A percentile compares a stretch with the other conserved stretches of the same genome.
phyloP scores from a whole-genome alignment of 2,113 vertebrate species.

The Indri indri region DNA sequence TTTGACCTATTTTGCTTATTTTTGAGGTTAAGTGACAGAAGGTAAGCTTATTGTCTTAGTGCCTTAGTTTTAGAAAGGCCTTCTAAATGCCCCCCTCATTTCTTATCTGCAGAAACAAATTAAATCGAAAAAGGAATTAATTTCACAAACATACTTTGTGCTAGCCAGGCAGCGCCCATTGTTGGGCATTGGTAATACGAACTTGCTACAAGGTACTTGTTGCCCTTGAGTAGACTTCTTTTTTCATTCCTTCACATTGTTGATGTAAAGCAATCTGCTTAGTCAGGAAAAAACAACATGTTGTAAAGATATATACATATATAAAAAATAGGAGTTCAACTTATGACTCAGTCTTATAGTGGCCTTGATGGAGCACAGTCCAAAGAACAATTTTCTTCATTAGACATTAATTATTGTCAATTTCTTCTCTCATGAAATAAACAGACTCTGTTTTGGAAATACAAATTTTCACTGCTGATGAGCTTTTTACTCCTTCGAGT shows the following conservation, averaged over 20 bases:
- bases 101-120: not conserved
- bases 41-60: not conserved
- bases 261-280: conserved; percentile 18
- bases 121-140: not conserved
- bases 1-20: conserved; percentile 57
- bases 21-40: conserved; percentile 43
- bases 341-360: conserved; percentile 26
- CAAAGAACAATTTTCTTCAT: conserved; percentile 38
- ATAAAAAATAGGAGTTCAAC: conserved; percentile 12
- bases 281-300: conserved; percentile 17
- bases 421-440: conserved; percentile 46
- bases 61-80: not conserved
- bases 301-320: conserved; percentile 10
- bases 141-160: not conserved
- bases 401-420: conserved; percentile 40
- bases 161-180: not conserved
- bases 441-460: conserved; percentile 36
- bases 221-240: not conserved
- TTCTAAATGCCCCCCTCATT: not conserved
- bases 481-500: conserved; percentile 38
- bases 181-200: not conserved
- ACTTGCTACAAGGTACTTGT: not conserved
- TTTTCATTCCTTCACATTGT: not conserved
- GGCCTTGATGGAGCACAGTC: not conserved
- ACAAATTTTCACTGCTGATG: not conserved